Conservation (phyloP, 2,113 vertebrate genomes). For the Tympanuchus pallidicinctus region DNA sequence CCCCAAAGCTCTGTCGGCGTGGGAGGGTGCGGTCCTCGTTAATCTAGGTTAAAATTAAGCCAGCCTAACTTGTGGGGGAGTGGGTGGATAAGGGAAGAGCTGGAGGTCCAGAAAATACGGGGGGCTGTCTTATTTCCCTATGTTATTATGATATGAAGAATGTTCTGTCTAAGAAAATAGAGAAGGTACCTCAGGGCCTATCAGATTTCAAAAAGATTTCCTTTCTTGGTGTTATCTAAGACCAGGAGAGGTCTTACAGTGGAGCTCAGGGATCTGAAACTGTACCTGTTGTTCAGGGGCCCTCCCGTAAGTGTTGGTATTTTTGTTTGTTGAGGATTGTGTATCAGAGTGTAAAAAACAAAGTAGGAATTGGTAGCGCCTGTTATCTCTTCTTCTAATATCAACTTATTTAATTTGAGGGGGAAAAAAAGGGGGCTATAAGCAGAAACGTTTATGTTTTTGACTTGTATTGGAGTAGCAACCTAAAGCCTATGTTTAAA, state of each 20-base stretch:
- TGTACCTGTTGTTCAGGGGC: accelerated
- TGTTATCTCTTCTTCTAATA: background rate
- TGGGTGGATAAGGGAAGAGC: background rate
- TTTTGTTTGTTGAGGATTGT: background rate
- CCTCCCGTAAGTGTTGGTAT: background rate
- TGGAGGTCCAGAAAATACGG: background rate
- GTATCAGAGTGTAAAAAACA: background rate
- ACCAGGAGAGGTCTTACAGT: background rate
- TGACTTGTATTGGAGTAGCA: background rate
- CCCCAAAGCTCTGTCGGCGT: background rate
- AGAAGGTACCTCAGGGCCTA: background rate
- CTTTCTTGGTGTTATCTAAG: background rate
- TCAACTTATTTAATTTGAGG: background rate
- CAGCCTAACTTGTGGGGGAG: accelerated
- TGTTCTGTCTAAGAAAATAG: background rate
- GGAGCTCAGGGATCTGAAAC: background rate
- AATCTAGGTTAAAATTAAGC: background rate
- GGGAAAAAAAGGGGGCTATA: accelerated
- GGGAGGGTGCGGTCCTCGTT: background rate
- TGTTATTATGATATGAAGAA: background rate
- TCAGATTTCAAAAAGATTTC: background rate
- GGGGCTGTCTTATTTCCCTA: accelerated
- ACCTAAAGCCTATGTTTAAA: background rate
- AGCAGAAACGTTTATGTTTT: background rate
- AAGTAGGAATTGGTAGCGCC: background rate